phyloP scores from a whole-genome alignment of 2,888 invertebrate species.

The Diploptera punctata region DNA sequence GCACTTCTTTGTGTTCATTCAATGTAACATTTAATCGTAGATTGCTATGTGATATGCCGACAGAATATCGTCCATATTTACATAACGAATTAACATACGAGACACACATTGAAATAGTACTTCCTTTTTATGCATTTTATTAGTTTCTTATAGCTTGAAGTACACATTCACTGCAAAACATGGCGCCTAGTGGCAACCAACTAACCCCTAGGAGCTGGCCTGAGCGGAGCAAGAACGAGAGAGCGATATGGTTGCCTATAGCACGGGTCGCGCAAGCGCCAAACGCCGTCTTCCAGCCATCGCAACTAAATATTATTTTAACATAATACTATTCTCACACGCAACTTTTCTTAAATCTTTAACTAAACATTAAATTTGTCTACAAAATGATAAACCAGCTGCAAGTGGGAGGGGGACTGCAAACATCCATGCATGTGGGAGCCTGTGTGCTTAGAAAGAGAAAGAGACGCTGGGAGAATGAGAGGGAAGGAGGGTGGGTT shows the following conservation, averaged over 20 bases:
- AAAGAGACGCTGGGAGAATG: too few relatives aligned
- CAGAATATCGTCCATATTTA: too few relatives aligned
- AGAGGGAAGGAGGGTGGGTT: neutral
- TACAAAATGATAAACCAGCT: neutral
- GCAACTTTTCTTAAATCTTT: neutral
- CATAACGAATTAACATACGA: too few relatives aligned
- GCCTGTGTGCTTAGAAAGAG: too few relatives aligned
- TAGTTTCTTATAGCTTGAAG: neutral
- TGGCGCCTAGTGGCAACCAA: slow-evolving; percentile 27
- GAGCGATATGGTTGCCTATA: slow-evolving; percentile 18
- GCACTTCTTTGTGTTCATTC: neutral
- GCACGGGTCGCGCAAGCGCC: neutral
- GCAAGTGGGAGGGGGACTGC: neutral
- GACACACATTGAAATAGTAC: too few relatives aligned
- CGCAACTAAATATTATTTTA: neutral
- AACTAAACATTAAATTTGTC: neutral
- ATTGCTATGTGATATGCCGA: too few relatives aligned
- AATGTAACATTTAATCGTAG: too few relatives aligned
- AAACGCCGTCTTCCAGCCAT: neutral
- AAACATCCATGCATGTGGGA: neutral
- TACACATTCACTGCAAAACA: slow-evolving; percentile 26
- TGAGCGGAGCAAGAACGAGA: slow-evolving; percentile 6
- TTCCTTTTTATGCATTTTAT: too few relatives aligned
- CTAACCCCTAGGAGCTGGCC: slow-evolving; percentile 18
- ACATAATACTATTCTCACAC: neutral